These are phyloP conservation scores for Seira sanloemensis DNA, from an alignment of 2,888 invertebrate genomes.

Conservation along the genomic window DNA sequence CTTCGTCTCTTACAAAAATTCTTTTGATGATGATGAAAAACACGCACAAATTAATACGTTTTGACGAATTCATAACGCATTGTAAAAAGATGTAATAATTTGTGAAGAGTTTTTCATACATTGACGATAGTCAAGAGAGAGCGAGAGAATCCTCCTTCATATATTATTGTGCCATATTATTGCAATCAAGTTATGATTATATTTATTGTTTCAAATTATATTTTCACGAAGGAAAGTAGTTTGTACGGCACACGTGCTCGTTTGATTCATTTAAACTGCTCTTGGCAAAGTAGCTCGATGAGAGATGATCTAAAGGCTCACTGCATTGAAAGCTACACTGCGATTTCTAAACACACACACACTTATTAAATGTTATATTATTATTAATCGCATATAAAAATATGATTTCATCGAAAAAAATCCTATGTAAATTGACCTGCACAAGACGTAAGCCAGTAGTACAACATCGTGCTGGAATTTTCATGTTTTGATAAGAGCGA, in stretches of 20 bases:
- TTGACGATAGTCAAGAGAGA: conserved; percentile 38
- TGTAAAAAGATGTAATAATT: no score
- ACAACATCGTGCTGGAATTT: conserved; percentile 11
- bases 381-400: background rate
- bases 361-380: background rate
- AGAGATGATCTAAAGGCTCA: no score
- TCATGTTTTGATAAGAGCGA: conserved; percentile 6
- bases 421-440: no score
- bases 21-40: no score
- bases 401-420: background rate
- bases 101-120: no score
- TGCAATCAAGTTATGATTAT: conserved; percentile 40
- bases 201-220: background rate
- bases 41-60: no score
- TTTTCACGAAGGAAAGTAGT: conserved; percentile 2
- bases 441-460: conserved; percentile 13
- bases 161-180: background rate
- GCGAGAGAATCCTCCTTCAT: conserved; percentile 3
- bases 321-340: no score
- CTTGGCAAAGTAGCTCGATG: background rate
- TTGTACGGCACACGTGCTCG: conserved; percentile 1
- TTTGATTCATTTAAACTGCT: background rate
- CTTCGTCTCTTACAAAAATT: no score
- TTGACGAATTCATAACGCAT: no score
- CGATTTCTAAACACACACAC: no score